These are phyloP conservation scores for Sylvia borin DNA, from an alignment of 2,797 vertebrate species.

Conservation along the genomic window DNA sequence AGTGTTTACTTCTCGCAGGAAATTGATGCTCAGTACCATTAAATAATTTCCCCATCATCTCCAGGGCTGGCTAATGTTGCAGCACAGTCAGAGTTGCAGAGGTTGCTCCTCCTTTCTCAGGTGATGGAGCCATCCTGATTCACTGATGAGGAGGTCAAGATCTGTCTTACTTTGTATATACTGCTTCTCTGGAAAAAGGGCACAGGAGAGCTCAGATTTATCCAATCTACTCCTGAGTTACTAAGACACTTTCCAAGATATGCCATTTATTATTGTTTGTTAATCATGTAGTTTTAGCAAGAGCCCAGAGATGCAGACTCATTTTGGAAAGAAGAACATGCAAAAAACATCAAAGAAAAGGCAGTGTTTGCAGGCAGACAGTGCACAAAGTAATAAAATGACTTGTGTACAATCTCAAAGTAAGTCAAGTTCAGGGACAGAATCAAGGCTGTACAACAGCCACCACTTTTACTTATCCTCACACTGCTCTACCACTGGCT, in stretches of 20 bases:
- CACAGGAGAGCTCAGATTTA: background rate
- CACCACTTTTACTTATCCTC: background rate
- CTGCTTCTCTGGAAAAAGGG: background rate
- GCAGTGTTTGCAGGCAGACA: background rate
- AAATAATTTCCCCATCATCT: background rate
- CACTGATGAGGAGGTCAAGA: fast-evolving
- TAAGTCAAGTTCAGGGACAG: background rate
- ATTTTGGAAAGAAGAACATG: background rate
- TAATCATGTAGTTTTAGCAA: background rate
- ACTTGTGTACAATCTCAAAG: fast-evolving
- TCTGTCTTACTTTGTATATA: fast-evolving
- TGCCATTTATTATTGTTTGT: background rate
- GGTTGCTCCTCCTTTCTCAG: background rate
- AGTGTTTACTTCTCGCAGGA: background rate
- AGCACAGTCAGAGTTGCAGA: background rate
- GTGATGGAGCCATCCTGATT: background rate
- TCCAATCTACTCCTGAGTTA: background rate
- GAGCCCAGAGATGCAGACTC: background rate
- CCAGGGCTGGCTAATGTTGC: background rate
- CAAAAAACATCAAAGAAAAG: background rate
- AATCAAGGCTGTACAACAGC: background rate
- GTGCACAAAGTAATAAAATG: background rate
- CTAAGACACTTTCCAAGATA: background rate
- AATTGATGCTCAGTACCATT: background rate
- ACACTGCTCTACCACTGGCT: background rate